Conservation (phyloP, 2,888 invertebrate species). For the Meteorus colon region DNA sequence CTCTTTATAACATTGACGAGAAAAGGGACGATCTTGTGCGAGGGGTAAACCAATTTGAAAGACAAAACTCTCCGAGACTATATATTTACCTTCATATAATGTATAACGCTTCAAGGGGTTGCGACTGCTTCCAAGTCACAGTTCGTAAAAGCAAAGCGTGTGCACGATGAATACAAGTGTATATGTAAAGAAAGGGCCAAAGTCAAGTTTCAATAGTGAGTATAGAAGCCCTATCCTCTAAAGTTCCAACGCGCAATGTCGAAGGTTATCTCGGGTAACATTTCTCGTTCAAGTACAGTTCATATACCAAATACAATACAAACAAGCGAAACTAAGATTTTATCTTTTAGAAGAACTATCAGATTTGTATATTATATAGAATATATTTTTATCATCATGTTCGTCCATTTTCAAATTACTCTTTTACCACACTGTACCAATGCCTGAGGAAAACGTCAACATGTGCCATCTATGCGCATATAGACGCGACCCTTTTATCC, state of each 20-base stretch:
- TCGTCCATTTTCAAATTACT: conserved; percentile 11
- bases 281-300: background rate
- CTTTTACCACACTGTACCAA: conserved; percentile 1
- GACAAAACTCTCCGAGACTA: conserved; percentile 30
- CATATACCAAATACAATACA: background rate
- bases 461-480: conserved; percentile 19
- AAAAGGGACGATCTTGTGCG: background rate
- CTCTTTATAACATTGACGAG: background rate
- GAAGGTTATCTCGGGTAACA: conserved; percentile 2
- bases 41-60: conserved; percentile 44
- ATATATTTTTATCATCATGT: conserved; percentile 16
- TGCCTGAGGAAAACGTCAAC: conserved; percentile 24
- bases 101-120: conserved; percentile 23
- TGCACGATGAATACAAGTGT: conserved; percentile 1
- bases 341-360: background rate
- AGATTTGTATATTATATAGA: conserved; percentile 16
- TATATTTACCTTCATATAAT: background rate
- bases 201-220: conserved; percentile 36
- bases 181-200: conserved; percentile 17
- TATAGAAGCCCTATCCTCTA: conserved; percentile 3
- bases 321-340: background rate
- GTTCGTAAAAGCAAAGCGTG: conserved; percentile 8
- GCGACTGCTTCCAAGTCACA: background rate
- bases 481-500: conserved; percentile 49
- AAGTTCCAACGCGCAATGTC: conserved; percentile 24